These are phyloP conservation scores for Neogale vison DNA, from an alignment of 2,113 vertebrate genomes.

Conservation along the genomic window DNA sequence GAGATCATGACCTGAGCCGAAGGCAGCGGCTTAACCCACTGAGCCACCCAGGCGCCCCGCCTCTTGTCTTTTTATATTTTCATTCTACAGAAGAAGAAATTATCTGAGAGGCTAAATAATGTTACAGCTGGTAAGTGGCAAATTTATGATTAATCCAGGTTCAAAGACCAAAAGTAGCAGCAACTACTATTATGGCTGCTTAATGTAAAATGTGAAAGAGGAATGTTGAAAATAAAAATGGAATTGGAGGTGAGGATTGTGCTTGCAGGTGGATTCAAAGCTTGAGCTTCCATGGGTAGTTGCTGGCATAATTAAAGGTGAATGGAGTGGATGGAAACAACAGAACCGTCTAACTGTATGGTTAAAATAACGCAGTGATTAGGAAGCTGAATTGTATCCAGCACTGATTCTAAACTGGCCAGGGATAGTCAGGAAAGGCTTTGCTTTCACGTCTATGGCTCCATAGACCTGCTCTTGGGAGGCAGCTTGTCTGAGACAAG, in stretches of 20 bases:
- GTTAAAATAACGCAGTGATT: not conserved
- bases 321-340: not conserved
- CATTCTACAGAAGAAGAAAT: not conserved
- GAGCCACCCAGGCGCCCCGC: too few relatives aligned
- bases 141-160: not conserved
- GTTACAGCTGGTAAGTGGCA: not conserved
- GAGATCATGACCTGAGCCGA: too few relatives aligned
- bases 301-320: not conserved
- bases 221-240: not conserved
- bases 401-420: not conserved
- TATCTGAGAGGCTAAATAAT: not conserved
- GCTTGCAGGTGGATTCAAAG: not conserved
- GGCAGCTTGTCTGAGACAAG: not conserved
- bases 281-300: not conserved
- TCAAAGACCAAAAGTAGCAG: not conserved
- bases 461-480: not conserved
- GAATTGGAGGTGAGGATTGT: too few relatives aligned
- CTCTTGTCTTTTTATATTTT: not conserved
- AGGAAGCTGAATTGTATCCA: not conserved
- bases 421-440: too few relatives aligned
- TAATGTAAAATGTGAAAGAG: not conserved
- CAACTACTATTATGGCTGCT: not conserved
- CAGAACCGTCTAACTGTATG: not conserved
- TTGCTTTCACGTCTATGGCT: not conserved
- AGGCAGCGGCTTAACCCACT: too few relatives aligned